Evolutionary conservation across 2,113 vertebrate genomes (phyloP), one percentile per base, ranked within the genome.

Genomic region (Gallinago jamesoni): DNA sequence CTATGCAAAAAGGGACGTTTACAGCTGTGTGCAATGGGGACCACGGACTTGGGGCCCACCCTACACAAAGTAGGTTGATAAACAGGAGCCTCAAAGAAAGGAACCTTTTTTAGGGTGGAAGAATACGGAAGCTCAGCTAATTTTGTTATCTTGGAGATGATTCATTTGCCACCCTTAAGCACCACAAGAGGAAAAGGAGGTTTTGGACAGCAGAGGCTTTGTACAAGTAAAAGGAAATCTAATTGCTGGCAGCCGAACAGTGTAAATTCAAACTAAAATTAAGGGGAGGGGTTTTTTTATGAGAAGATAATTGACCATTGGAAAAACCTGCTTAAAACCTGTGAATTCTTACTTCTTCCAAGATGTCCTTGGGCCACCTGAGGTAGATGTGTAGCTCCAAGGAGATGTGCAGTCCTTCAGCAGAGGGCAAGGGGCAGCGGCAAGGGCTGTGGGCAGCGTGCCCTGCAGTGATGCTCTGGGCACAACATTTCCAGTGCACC

Each of bases 301-400:
- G 37, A 60, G 75, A 75, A 92, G 67, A 72, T 83, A 88, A 80
- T 69, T 83, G 82, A 67, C 72, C 59, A 4, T n/a, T 84, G 87
- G 87, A 91, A 94, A 90, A 91, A 70, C 23, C 66, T 92, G 78
- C 60, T 72, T 55, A 33, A 93, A 94, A 84, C n/a, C 45, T 74
- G 50, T 20, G 6, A 0, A 53, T 91, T 81, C 74, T 73, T 84
- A 6, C 64, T 48, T 5, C 53, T 86, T 13, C 37, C 30, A 9
- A 21, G 63, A 9, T n/a, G 47, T 30, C 78, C n/a, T 74, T 69
- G 63, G 68, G 64, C 41, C 59, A 45, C 45, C 24, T 23, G 4
- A 18, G 25, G 28, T 35, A 14, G 81, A 3, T 22, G 73, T 27
- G 10, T 5, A 45, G 23, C 62, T 64, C 75, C 47, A 4, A 37